These are phyloP conservation scores for Glyphotaelius pellucidus DNA, from an alignment of 2,888 invertebrate genomes.

Conservation along the genomic window DNA sequence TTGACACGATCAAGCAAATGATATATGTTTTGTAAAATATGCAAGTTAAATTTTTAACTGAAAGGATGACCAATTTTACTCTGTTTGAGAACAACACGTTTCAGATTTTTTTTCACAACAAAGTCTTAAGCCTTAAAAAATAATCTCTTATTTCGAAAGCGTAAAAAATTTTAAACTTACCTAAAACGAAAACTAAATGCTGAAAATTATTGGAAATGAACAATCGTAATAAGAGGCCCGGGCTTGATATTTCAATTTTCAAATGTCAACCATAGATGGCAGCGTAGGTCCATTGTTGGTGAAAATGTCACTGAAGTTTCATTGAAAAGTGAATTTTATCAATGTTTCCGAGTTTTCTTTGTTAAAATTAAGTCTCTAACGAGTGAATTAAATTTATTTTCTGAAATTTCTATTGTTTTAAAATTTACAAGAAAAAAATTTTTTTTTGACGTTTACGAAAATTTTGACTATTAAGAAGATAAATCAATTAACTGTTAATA, in stretches of 20 bases:
- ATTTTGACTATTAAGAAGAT: not conserved
- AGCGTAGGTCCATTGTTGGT: slow-evolving; percentile 1
- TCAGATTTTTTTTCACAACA: not conserved
- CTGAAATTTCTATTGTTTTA: not conserved
- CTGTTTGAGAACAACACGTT: not conserved
- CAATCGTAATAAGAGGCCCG: not conserved
- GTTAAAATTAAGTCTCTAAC: no score
- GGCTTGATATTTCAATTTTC: not conserved
- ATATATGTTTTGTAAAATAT: no score
- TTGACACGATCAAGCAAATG: no score
- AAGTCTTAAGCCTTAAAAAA: not conserved
- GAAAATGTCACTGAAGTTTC: not conserved
- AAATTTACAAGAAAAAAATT: not conserved
- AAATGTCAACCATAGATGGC: slow-evolving; percentile 12
- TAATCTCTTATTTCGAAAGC: not conserved
- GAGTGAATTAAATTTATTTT: no score
- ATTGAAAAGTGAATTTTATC: not conserved
- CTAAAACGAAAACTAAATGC: not conserved
- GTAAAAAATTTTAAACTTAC: not conserved
- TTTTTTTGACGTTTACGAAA: not conserved
- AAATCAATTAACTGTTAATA: no score
- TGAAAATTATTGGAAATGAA: not conserved
- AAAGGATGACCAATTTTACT: not conserved
- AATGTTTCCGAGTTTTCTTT: not conserved
- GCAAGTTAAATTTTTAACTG: not conserved